These are phyloP conservation scores for Gambusia holbrooki DNA, from an alignment of 2,113 vertebrate genomes.

Conservation along the genomic window DNA sequence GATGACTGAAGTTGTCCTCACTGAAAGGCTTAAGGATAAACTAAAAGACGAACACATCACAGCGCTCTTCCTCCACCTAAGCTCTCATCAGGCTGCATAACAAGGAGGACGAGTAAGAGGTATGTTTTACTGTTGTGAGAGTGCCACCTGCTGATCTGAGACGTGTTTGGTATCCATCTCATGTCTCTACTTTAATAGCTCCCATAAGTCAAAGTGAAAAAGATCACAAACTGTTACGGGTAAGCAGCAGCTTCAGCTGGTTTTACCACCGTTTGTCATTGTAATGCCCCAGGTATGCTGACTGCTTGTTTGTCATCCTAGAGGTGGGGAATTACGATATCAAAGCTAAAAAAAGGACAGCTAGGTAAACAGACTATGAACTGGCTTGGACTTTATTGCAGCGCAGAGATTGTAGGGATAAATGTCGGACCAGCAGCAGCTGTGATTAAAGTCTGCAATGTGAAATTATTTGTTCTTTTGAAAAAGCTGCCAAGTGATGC, in stretches of 20 bases:
- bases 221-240: not conserved
- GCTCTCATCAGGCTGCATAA: conserved; percentile 11
- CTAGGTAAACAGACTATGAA: conserved; percentile 12
- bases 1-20: conserved; percentile 26
- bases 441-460: too few relatives aligned
- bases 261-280: conserved; percentile 50
- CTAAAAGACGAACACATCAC: conserved; percentile 43
- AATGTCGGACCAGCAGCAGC: too few relatives aligned
- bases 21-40: conserved; percentile 35
- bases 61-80: not conserved
- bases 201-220: conserved; percentile 22
- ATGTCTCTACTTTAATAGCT: not conserved
- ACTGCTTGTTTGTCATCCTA: conserved; percentile 49
- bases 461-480: too few relatives aligned
- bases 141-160: conserved; percentile 75
- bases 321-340: conserved; percentile 9
- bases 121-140: conserved; percentile 58
- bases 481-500: too few relatives aligned
- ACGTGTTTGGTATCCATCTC: conserved; percentile 20
- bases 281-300: conserved; percentile 18
- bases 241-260: conserved; percentile 36
- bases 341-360: not conserved
- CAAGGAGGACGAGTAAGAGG: not conserved
- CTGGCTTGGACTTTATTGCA: not conserved
- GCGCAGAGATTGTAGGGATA: too few relatives aligned